phyloP scores from a whole-genome alignment of 2,797 vertebrate species.

The Phoxinus dragarum region DNA sequence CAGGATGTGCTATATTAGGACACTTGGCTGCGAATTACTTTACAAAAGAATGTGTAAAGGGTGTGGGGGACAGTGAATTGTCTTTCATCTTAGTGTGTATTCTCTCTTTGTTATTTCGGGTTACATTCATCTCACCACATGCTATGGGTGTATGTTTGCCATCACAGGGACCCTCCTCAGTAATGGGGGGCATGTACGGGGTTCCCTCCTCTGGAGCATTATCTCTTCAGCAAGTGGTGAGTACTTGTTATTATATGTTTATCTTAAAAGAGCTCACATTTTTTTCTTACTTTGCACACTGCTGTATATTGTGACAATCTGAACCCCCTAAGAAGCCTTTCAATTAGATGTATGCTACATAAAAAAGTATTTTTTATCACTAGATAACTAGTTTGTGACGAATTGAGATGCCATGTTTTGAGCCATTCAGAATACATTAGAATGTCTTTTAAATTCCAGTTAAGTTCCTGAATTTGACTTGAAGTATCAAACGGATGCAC shows the following conservation, averaged over 20 bases:
- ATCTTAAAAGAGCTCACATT: background rate
- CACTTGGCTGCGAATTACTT: background rate
- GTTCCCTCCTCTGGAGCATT: constrained; percentile 79
- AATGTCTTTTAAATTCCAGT: background rate
- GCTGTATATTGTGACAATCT: background rate
- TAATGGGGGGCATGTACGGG: constrained; percentile 89
- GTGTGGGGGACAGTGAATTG: background rate
- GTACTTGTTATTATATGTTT: constrained; percentile 63
- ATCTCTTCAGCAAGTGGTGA: constrained; percentile 88
- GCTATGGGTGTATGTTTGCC: constrained; percentile 65
- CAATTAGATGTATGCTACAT: background rate
- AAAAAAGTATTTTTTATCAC: background rate
- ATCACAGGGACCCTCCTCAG: constrained; percentile 87
- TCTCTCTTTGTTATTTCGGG: constrained; percentile 23
- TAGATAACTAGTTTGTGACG: background rate
- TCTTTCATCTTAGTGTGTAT: background rate
- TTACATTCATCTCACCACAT: constrained; percentile 48
- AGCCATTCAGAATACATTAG: background rate
- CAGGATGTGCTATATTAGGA: background rate
- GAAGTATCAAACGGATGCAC: background rate
- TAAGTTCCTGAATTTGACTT: background rate
- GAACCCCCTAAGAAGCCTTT: background rate
- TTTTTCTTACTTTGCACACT: background rate
- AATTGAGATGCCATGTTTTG: background rate
- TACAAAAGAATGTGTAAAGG: background rate